Evolutionary conservation across 37 sponge, comb jelly and placozoan genomes (phyloP).

Genomic region (Axinella damicornis): DNA sequence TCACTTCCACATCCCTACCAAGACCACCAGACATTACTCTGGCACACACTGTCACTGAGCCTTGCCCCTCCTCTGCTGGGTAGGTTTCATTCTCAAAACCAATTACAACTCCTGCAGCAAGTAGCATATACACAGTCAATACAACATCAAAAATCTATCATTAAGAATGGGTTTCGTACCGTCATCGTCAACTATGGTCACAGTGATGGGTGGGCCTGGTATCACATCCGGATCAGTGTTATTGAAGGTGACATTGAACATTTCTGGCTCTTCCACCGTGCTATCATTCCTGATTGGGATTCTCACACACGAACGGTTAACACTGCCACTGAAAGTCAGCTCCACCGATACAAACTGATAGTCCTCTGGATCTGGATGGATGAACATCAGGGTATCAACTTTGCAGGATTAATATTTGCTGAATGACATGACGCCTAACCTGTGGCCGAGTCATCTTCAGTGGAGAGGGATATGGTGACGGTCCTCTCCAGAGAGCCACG

Average conservation of each 20-base stretch:
- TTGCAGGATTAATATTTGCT: too few relatives aligned
- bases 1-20: neutral
- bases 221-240: slow-evolving; percentile 5
- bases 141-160: too few relatives aligned
- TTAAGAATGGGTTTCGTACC: too few relatives aligned
- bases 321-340: neutral
- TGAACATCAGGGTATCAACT: too few relatives aligned
- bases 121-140: too few relatives aligned
- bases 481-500: neutral
- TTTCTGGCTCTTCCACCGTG: neutral
- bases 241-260: neutral
- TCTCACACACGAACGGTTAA: neutral
- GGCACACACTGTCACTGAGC: slow-evolving; percentile 1
- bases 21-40: neutral
- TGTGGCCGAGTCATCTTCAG: neutral
- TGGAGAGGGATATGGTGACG: neutral
- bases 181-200: slow-evolving; percentile 3
- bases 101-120: neutral
- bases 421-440: too few relatives aligned
- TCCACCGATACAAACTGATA: neutral
- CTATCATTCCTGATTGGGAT: neutral
- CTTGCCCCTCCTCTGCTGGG: neutral
- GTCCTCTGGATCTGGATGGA: neutral
- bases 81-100: slow-evolving; percentile 2
- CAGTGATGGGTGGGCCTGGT: neutral